Conservation (phyloP, 2,113 vertebrate genomes). For the Ophthalmolycus amberensis region DNA sequence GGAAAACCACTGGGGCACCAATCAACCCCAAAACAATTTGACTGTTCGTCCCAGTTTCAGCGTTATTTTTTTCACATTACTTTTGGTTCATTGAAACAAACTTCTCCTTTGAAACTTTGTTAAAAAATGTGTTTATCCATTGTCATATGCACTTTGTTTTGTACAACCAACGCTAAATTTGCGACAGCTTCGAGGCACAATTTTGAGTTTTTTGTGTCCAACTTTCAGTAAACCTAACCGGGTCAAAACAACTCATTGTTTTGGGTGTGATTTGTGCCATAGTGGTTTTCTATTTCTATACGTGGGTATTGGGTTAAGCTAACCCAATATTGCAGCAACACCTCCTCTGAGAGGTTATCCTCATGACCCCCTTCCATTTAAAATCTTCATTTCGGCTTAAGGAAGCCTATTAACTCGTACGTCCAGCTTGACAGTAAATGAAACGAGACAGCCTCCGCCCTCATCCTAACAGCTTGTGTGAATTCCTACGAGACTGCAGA, state of each 20-base stretch:
- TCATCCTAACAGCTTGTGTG: slow-evolving; percentile 32
- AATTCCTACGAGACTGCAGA: slow-evolving; percentile 56
- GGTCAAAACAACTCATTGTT: neutral
- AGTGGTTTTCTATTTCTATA: neutral
- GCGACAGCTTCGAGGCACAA: neutral
- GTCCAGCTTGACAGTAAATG: slow-evolving; percentile 64
- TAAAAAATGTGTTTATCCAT: neutral
- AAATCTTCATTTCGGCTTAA: slow-evolving; percentile 60
- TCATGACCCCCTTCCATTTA: slow-evolving; percentile 17
- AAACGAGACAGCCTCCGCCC: slow-evolving; percentile 43
- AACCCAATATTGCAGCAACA: neutral
- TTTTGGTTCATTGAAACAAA: neutral
- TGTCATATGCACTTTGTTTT: neutral
- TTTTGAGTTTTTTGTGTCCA: neutral
- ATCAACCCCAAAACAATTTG: neutral
- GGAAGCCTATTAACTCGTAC: slow-evolving; percentile 59
- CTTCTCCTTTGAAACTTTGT: neutral
- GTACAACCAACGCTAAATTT: neutral
- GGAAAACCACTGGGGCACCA: neutral
- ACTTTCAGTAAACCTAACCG: neutral
- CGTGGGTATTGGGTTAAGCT: neutral
- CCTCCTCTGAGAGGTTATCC: slow-evolving; percentile 31
- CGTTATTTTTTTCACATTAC: neutral
- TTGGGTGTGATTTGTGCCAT: neutral
- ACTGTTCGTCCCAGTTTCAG: neutral